These are phyloP conservation scores for Masnerella sp. DNA, from an alignment of 2,888 invertebrate genomes.

Conservation along the genomic window DNA sequence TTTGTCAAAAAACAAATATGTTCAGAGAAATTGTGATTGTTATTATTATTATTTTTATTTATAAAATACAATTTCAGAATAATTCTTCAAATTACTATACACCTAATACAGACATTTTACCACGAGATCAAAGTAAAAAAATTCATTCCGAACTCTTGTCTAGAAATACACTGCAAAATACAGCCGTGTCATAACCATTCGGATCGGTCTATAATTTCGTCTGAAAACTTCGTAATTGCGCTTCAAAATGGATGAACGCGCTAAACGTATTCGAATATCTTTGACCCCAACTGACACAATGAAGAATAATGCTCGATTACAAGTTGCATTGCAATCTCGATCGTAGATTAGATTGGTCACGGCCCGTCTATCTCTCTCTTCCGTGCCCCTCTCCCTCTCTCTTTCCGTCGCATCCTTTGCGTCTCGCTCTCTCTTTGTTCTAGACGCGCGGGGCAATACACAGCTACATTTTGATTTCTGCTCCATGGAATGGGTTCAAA, in stretches of 20 bases:
- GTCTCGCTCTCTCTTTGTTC: no score
- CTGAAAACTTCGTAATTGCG: conserved; percentile 34
- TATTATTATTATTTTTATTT: no score
- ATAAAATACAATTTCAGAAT: no score
- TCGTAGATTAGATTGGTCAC: conserved; percentile 63
- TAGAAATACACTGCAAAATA: conserved; percentile 21
- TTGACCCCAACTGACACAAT: conserved; percentile 44
- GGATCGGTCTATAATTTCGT: conserved; percentile 32
- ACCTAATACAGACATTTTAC: no score
- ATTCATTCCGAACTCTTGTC: conserved; percentile 19
- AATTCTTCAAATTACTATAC: no score
- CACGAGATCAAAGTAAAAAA: no score
- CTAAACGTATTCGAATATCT: conserved; percentile 40
- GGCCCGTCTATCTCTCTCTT: conserved; percentile 19
- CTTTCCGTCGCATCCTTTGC: no score
- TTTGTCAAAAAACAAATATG: no score
- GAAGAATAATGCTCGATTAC: conserved; percentile 64
- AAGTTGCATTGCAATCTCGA: conserved; percentile 63
- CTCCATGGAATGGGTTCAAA: no score
- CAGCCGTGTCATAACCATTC: conserved; percentile 28
- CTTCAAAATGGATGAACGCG: conserved; percentile 33
- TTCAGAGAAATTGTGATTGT: no score
- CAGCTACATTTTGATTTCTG: no score
- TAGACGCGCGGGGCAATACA: no score
- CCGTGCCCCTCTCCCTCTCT: neutral